Base-by-base conservation (phyloP, 2,888 invertebrate species). In the Acrobasis repandana region DNA sequence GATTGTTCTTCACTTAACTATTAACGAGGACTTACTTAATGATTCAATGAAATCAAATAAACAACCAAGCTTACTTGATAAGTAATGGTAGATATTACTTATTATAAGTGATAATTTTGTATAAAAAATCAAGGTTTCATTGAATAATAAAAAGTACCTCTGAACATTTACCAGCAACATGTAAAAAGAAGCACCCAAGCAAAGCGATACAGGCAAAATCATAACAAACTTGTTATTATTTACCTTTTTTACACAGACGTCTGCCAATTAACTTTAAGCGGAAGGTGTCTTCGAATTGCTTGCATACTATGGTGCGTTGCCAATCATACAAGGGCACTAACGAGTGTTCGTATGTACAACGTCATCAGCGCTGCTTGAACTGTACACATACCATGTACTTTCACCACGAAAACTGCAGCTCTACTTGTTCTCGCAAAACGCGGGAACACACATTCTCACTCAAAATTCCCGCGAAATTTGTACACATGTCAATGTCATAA, bases 401-500 rank as follows among this genome's bases (percentile, higher is more conserved):
- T 90, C 90, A 89, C 69, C 71, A 75, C 72, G 62, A 67, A 65
- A 69, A 63, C 63, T 67, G 61, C 67, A 70, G n/a, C n/a, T n/a
- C 73, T 73, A 70, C 70, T 54, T 36, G 16, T 38, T 54, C 18
- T 38, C 38, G 38, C 54, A 33, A 34, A 15, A 15, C 34, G 33
- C 33, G 34, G 34, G 15, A 38, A 36, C 38, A 38, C 38, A 54
- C 38, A 54, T 38, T 38, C 38, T 54, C 18, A 67, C 65, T 85
- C 65, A 64, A 88, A 86, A 74, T 82, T 86, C 86, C 85, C 90
- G 89, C 89, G 81, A 76, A 69, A 72, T 74, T 51, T 43, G 28
- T 34, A 16, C 70, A 74, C 77, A 80, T 83, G 86, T 88, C 85
- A 89, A 82, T 82, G 82, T 86, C 85, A 82, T 68, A 73, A 82